Evolutionary conservation across 2,113 vertebrate genomes (phyloP).

Genomic region (Chlamydotis undulata): DNA sequence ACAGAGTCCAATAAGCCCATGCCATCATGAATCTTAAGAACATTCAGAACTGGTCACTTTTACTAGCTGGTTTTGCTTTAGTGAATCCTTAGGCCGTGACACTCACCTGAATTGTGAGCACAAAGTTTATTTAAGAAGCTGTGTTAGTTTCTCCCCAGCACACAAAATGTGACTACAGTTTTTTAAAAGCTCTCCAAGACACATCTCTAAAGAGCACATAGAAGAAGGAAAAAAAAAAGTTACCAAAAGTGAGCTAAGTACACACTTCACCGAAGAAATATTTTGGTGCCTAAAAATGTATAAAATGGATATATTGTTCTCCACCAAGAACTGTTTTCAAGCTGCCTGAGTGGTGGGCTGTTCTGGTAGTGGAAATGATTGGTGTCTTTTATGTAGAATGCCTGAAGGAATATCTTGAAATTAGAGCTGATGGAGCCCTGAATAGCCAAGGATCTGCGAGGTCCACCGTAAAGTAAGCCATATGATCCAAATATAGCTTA

Average conservation of each 20-base stretch:
- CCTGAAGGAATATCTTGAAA: not conserved
- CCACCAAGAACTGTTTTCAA: not conserved
- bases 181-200: not conserved
- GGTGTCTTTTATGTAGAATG: not conserved
- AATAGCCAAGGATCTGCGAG: not conserved
- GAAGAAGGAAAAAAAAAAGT: not conserved
- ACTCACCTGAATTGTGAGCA: not conserved
- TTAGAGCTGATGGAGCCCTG: not conserved
- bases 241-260: not conserved
- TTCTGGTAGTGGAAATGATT: not conserved
- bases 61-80: not conserved
- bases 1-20: not conserved
- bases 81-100: not conserved
- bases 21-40: not conserved
- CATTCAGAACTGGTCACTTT: not conserved
- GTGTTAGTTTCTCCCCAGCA: not conserved
- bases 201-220: not conserved
- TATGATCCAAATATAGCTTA: not conserved
- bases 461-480: not conserved
- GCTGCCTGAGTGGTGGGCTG: not conserved
- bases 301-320: not conserved
- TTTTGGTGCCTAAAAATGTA: not conserved
- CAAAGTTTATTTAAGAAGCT: not conserved
- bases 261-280: not conserved
- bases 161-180: not conserved